These are phyloP conservation scores for Oeneis ivallda DNA, from an alignment of 2,888 invertebrate genomes.

Conservation along the genomic window DNA sequence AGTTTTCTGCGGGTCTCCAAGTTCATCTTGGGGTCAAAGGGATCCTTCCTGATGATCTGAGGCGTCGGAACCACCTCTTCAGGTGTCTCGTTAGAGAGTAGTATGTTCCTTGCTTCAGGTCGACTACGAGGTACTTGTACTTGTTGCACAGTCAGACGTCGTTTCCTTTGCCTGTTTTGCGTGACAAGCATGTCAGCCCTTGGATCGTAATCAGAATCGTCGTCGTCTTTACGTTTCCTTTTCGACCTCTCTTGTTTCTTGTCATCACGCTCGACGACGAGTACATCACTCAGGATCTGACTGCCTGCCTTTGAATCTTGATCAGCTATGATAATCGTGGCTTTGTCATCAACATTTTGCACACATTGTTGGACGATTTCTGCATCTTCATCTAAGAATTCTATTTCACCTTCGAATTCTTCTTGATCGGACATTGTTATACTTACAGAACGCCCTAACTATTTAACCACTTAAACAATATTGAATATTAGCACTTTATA, in stretches of 20 bases:
- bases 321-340: background rate
- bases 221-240: constrained; percentile 48
- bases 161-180: constrained; percentile 40
- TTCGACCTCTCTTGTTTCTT: constrained; percentile 25
- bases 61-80: constrained; percentile 25
- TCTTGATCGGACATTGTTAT: constrained; percentile 53
- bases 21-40: constrained; percentile 35
- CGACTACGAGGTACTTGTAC: constrained; percentile 22
- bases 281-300: constrained; percentile 32
- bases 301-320: constrained; percentile 15
- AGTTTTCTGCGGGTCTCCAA: constrained; percentile 46
- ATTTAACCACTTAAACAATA: too few relatives aligned
- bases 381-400: constrained; percentile 75
- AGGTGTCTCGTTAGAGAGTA: too few relatives aligned
- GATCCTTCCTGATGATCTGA: constrained; percentile 18
- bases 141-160: constrained; percentile 31
- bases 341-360: constrained; percentile 43
- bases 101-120: too few relatives aligned
- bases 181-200: constrained; percentile 45
- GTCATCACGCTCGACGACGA: constrained; percentile 53
- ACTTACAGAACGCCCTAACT: too few relatives aligned
- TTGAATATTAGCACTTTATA: too few relatives aligned
- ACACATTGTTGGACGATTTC: constrained; percentile 72
- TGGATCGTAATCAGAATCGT: constrained; percentile 70
- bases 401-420: constrained; percentile 60